Conservation (phyloP, 2,113 vertebrate genomes). For the Rhineura floridana region DNA sequence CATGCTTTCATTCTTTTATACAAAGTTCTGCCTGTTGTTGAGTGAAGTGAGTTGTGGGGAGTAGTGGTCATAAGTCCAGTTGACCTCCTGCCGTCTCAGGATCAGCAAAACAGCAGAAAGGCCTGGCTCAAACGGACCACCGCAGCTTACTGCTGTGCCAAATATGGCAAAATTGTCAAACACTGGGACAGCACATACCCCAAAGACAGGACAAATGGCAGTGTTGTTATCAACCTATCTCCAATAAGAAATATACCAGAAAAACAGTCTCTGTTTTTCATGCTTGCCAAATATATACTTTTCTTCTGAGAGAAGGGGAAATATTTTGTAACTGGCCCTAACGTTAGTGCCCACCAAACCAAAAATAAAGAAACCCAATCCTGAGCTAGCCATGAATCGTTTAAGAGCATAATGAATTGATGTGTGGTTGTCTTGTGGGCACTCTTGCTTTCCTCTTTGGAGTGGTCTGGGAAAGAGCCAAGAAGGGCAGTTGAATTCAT, state of each 20-base stretch:
- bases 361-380: conserved; percentile 13
- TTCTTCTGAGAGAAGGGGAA: background rate
- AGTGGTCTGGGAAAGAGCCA: conserved; percentile 28
- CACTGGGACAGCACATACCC: conserved; percentile 17
- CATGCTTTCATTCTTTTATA: background rate
- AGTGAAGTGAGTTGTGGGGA: background rate
- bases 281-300: background rate
- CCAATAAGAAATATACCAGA: background rate
- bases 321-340: conserved; percentile 12
- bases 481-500: conserved; percentile 61
- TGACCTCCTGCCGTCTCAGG: background rate
- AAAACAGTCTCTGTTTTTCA: background rate
- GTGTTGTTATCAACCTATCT: conserved; percentile 14
- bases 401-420: conserved; percentile 21
- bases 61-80: background rate
- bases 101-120: fast-evolving
- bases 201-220: background rate
- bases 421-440: background rate
- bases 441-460: conserved; percentile 52
- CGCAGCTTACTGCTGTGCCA: conserved; percentile 3
- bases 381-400: fast-evolving
- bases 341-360: background rate
- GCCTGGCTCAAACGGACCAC: conserved; percentile 6
- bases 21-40: conserved; percentile 24
- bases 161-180: conserved; percentile 4